Conservation (phyloP, 2,888 invertebrate species). For the Malachius bipustulatus region DNA sequence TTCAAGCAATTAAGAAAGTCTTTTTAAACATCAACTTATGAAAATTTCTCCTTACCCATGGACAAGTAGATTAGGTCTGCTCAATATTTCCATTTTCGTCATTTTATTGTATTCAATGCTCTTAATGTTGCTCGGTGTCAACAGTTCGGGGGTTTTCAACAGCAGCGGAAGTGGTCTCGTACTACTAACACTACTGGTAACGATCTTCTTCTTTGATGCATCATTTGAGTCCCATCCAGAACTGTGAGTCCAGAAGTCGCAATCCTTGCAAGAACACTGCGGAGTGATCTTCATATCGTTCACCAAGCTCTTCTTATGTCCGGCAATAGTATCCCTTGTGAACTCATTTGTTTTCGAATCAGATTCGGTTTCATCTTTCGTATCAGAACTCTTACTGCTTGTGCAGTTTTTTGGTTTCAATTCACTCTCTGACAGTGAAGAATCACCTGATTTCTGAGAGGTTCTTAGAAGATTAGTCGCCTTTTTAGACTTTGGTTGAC, state of each 20-base stretch:
- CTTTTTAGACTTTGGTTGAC: too few species aligned
- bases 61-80: not conserved
- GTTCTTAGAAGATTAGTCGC: too few species aligned
- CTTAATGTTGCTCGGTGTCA: not conserved
- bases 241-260: not conserved
- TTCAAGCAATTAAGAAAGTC: too few species aligned
- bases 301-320: too few species aligned
- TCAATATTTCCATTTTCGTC: not conserved
- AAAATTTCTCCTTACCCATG: conserved; percentile 1
- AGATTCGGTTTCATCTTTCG: too few species aligned
- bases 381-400: too few species aligned
- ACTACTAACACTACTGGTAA: not conserved
- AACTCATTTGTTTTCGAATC: too few species aligned
- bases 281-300: conserved; percentile 1
- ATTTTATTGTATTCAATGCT: conserved; percentile 1
- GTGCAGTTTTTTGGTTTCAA: too few species aligned
- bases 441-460: too few species aligned
- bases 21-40: too few species aligned
- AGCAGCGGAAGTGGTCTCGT: not conserved
- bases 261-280: not conserved
- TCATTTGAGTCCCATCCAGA: not conserved
- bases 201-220: not conserved
- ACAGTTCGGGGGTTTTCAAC: not conserved
- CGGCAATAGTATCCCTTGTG: too few species aligned
- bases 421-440: too few species aligned